Base-by-base conservation (phyloP, 1,140 invertebrate genomes). In the Semibalanus balanoides region DNA sequence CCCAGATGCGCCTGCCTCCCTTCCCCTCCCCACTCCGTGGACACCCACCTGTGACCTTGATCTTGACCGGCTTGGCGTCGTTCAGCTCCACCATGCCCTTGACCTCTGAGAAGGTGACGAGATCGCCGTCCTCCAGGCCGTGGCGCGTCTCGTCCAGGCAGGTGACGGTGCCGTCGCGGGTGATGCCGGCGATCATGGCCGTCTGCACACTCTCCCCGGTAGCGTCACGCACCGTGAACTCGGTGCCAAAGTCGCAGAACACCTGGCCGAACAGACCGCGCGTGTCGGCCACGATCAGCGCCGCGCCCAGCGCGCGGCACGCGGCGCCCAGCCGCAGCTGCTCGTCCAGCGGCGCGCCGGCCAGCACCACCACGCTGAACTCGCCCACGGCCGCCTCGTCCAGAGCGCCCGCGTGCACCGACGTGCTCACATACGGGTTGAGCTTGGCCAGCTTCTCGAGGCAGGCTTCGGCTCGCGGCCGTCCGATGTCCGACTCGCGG, bases 71-170 rank as follows among this genome's bases (percentile, higher is more conserved):
- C 80, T 92, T 88, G 83, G 92, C 93, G 74, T 88, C 90, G 85
- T 99, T 99, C 27, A 99, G 83, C 84, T 98, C 93, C 7, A 86
- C 88, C 95, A 99, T 99, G 31, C 97, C 97, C 84, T 96, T 90
- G 0, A 99, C 88, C 86, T 94, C 90, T 75, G 82, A 82, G 80
- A 90, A 90, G 30, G 85, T 96, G 14, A 99, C 95, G 85, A 91
- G 91, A 83, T 99, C 96, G 43, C 96, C 97, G 87, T 98, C 93
- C 83, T 95, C 92, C 81, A 96, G 89, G 0, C 93, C 93, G 84
- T 96, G 94, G 19, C 93, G 88, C 0, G 91, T 90, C 83, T 99
- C 97, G 85, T 96, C 94, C 43, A 96, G 83, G 82, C 93, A 96
- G 14, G 93, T 94, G 1, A 96, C 93, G 71, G 95, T 88, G 75